phyloP scores from a whole-genome alignment of 2,888 invertebrate species.

The Malthinus seriepunctatus region DNA sequence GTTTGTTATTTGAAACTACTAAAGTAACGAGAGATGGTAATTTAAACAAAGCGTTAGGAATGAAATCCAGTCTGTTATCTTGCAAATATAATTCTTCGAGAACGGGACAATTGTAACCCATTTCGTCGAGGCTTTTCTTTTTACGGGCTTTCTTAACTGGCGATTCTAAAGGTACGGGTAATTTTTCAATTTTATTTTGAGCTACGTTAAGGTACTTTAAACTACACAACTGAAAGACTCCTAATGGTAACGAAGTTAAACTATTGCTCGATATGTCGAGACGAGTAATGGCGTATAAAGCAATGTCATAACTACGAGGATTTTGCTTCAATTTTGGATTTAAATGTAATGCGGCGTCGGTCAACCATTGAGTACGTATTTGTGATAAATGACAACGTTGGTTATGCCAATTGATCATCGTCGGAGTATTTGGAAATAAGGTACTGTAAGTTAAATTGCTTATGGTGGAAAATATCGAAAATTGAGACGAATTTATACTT shows the following conservation, averaged over 20 bases:
- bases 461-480: conserved; percentile 58
- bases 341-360: conserved; percentile 79
- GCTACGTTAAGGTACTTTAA: conserved; percentile 80
- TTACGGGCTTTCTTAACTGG: conserved; percentile 43
- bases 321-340: conserved; percentile 80
- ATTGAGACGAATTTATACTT: conserved; percentile 59
- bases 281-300: conserved; percentile 89
- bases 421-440: conserved; percentile 80
- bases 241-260: conserved; percentile 76
- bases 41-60: conserved; percentile 82
- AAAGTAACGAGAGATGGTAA: conserved; percentile 78
- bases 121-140: conserved; percentile 40
- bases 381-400: conserved; percentile 72
- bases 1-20: conserved; percentile 93
- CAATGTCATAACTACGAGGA: conserved; percentile 66
- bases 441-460: conserved; percentile 74
- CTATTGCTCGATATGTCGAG: conserved; percentile 92
- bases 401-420: conserved; percentile 92
- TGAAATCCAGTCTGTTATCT: conserved; percentile 82
- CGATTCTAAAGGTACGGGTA: conserved; percentile 61
- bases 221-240: conserved; percentile 83
- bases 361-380: conserved; percentile 80
- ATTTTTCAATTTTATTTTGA: conserved; percentile 82
- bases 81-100: conserved; percentile 91
- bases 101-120: conserved; percentile 71